phyloP scores from a whole-genome alignment of 2,888 invertebrate genomes.

The Hyposoter dolosus region DNA sequence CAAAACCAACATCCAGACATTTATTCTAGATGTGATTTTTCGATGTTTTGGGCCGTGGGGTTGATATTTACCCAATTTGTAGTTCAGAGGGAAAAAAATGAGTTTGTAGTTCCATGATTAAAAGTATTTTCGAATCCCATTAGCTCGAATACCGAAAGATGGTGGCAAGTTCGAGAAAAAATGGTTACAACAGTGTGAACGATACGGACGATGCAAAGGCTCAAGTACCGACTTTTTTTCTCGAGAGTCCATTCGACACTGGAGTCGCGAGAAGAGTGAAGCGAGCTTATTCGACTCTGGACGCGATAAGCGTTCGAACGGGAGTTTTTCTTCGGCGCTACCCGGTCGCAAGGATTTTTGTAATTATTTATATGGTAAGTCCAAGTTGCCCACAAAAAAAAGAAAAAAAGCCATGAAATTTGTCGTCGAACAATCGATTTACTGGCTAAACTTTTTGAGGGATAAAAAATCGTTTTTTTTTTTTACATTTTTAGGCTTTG shows the following conservation, averaged over 20 bases:
- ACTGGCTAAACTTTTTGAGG: background rate
- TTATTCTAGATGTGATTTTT: too few relatives aligned
- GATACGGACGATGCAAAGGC: slow-evolving; percentile 90
- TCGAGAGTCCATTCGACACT: slow-evolving; percentile 91
- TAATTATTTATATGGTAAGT: slow-evolving; percentile 93
- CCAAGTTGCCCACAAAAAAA: background rate
- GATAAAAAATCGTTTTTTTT: background rate
- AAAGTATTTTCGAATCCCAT: slow-evolving; percentile 69
- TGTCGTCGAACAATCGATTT: background rate
- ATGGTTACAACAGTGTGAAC: slow-evolving; percentile 87
- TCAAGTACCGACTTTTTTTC: slow-evolving; percentile 89
- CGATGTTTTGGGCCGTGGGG: too few relatives aligned
- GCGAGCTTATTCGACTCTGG: slow-evolving; percentile 91
- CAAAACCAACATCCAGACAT: too few relatives aligned
- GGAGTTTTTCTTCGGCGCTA: slow-evolving; percentile 93
- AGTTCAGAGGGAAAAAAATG: background rate
- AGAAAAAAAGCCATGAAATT: background rate
- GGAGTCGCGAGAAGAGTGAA: slow-evolving; percentile 91
- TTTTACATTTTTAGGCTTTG: slow-evolving; percentile 77
- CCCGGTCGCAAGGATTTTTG: slow-evolving; percentile 92
- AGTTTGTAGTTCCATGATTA: too few relatives aligned
- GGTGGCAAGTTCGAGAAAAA: slow-evolving; percentile 86
- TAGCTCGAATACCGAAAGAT: slow-evolving; percentile 88
- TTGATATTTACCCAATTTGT: too few relatives aligned
- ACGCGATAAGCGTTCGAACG: slow-evolving; percentile 91